Base-by-base conservation (phyloP, 1,140 invertebrate genomes). In the Drosophila lowei region DNA sequence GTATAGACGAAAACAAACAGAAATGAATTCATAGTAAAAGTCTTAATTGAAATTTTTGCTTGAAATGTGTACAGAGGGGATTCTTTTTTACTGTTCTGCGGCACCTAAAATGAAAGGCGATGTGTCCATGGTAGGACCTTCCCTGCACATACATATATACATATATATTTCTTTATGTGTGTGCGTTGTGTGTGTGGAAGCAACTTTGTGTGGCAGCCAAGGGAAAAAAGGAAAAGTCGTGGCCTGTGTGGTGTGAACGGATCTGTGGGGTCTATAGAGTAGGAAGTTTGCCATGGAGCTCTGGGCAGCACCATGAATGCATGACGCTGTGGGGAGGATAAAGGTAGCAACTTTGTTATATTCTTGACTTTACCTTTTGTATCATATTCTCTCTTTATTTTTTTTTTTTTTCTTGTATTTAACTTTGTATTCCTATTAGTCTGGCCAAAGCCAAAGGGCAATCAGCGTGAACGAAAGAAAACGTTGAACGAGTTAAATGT, bases 41-140 rank as follows among this genome's bases (percentile, higher is more conserved):
- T 86, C 81, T 86, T 86, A 86, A 86, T 86, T 86, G 81, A 86
- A 86, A 86, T 86, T 86, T 86, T 86, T 86, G 77, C 81, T 71
- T 62, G 58, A 77, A 85, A 80, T 86, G 74, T 85, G 68, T 75
- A 30, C 81, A 67, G 47, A 55, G 67, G 54, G 80, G 79, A 80
- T 86, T 85, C 34, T 38, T 80, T 70, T 77, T 52, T 77, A 59
- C 59, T 72, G 50, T 59, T 57, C 50, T 52, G 61, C 67, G 80
- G 43, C 61, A 84, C 79, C 80, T 85, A 85, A 85, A 84, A 84
- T 72, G 72, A 79, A 74, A 64, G 34, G 66, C 77, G 78, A 61
- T 72, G 77, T 85, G 62, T 66, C 55, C 53, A 59, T 84, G 71
- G 52, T 56, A 53, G 73, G 49, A 23, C 54, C 43, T 42, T 55